phyloP scores from a whole-genome alignment of 35 echinoderm and acorn worm species.

The Diadema setosum region DNA sequence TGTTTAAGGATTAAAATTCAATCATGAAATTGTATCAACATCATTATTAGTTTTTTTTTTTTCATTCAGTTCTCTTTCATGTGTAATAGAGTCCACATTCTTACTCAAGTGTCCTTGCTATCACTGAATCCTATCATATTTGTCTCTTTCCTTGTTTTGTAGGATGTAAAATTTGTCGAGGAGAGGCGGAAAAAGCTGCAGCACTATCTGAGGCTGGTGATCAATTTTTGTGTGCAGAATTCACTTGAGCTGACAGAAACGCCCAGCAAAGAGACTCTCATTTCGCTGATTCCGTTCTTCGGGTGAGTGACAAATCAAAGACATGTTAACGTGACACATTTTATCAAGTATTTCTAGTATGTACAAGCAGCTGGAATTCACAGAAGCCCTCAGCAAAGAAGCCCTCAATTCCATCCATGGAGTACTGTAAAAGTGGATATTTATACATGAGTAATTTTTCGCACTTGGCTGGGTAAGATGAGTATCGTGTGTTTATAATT shows the following conservation, averaged over 20 bases:
- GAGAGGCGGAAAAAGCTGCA: conserved; percentile 76
- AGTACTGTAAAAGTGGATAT: background rate
- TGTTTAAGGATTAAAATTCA: too few species aligned
- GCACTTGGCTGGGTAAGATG: background rate
- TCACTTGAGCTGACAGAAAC: conserved; percentile 57
- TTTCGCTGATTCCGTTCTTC: conserved; percentile 85
- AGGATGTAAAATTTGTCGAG: conserved; percentile 99
- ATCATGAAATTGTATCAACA: too few species aligned
- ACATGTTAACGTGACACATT: too few species aligned
- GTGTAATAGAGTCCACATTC: background rate
- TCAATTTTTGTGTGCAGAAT: conserved; percentile 79
- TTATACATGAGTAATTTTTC: background rate
- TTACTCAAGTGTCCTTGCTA: too few species aligned
- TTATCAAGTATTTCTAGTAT: too few species aligned
- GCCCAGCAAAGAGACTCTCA: conserved; percentile 76
- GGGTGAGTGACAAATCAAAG: conserved; percentile 71
- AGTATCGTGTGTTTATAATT: background rate
- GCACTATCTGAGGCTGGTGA: conserved; percentile 83
- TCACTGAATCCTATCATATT: background rate
- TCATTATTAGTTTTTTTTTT: background rate
- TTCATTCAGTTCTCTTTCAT: background rate
- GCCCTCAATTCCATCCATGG: background rate
- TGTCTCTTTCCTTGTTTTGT: background rate
- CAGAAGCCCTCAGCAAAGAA: background rate
- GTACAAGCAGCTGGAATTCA: background rate